phyloP scores from a whole-genome alignment of 2,113 vertebrate species.

The Haemorhous mexicanus region DNA sequence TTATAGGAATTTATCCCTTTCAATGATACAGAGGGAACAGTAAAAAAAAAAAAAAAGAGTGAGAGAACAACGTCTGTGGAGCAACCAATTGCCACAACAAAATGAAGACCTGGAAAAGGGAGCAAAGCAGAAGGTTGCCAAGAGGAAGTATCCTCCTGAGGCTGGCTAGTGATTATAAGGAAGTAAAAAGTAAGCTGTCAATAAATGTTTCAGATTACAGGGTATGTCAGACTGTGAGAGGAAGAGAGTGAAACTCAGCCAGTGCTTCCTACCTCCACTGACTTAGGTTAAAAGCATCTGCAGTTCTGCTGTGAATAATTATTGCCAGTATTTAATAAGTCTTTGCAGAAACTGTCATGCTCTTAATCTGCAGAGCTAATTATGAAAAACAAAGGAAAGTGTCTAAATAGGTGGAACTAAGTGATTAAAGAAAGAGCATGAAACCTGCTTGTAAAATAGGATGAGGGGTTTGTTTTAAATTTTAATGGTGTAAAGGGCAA shows the following conservation, averaged over 20 bases:
- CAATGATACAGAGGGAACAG: neutral
- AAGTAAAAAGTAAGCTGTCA: neutral
- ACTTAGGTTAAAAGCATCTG: neutral
- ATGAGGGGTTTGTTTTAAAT: neutral
- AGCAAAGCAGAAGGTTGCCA: neutral
- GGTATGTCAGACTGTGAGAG: neutral
- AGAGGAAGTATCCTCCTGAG: neutral
- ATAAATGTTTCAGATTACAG: constrained; percentile 11
- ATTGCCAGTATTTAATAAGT: neutral
- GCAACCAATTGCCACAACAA: neutral
- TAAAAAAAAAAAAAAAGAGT: neutral
- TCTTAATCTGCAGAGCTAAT: neutral
- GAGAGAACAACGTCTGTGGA: neutral
- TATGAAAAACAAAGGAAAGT: neutral
- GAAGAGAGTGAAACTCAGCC: neutral
- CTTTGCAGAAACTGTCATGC: neutral
- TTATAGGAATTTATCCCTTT: neutral
- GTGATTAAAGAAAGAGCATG: neutral
- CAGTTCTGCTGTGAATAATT: neutral
- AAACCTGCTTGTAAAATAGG: neutral
- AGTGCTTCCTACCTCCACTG: neutral
- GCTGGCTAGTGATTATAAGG: neutral
- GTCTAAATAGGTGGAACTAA: neutral
- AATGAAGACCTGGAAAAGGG: neutral
- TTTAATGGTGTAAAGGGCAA: neutral